phyloP scores from a whole-genome alignment of 2,888 invertebrate species.

The Eretmocerus hayati region DNA sequence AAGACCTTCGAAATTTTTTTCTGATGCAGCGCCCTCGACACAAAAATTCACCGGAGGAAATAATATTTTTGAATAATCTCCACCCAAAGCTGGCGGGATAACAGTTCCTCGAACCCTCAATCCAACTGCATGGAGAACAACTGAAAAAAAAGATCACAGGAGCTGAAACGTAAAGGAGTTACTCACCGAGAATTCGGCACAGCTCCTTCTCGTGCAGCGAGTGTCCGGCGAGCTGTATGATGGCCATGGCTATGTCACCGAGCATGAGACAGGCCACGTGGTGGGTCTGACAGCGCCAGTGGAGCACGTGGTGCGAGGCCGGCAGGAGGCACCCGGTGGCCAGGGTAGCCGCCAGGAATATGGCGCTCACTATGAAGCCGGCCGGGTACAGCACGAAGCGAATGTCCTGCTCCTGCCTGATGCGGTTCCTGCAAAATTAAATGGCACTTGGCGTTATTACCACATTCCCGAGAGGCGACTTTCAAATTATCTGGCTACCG shows the following conservation, averaged over 20 bases:
- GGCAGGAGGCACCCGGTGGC: slow-evolving; percentile 73
- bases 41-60: too few species aligned
- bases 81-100: too few species aligned
- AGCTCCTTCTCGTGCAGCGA: slow-evolving; percentile 55
- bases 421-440: not conserved
- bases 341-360: slow-evolving; percentile 74
- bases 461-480: too few species aligned
- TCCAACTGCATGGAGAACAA: too few species aligned
- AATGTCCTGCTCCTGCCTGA: slow-evolving; percentile 41
- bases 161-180: too few species aligned
- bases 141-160: too few species aligned
- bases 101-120: too few species aligned
- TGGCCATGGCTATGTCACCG: slow-evolving; percentile 72
- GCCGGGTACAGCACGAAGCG: slow-evolving; percentile 70
- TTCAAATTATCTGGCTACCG: too few species aligned
- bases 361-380: slow-evolving; percentile 71
- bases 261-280: slow-evolving; percentile 77
- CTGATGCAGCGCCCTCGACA: too few species aligned
- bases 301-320: slow-evolving; percentile 76
- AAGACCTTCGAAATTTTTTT: too few species aligned
- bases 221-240: slow-evolving; percentile 64
- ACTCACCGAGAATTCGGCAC: slow-evolving; percentile 67
- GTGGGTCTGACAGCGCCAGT: slow-evolving; percentile 84
- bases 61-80: too few species aligned
- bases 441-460: too few species aligned